These are phyloP conservation scores for Calycopis cecrops DNA, from an alignment of 1,140 invertebrate species.

Conservation along the genomic window DNA sequence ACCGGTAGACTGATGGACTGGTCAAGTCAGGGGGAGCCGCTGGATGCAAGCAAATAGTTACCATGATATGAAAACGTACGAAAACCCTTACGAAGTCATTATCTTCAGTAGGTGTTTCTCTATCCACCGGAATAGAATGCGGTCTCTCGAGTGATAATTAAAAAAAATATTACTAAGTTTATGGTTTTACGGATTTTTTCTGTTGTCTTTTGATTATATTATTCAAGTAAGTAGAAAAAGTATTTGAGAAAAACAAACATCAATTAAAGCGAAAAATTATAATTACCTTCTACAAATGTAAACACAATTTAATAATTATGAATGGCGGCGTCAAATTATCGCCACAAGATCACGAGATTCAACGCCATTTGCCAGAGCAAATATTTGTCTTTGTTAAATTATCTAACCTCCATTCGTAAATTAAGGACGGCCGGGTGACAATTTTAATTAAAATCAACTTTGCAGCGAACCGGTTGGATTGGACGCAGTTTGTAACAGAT, in stretches of 20 bases:
- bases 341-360: conserved; percentile 1
- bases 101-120: too few relatives aligned
- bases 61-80: too few relatives aligned
- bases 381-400: conserved; percentile 12
- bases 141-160: too few relatives aligned
- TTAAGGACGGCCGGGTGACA: conserved; percentile 8
- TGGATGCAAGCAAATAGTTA: too few relatives aligned
- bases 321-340: neutral
- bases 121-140: too few relatives aligned
- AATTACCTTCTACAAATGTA: neutral
- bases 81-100: too few relatives aligned
- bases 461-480: conserved; percentile 17
- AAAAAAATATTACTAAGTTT: too few relatives aligned
- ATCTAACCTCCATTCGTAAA: conserved; percentile 12
- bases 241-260: neutral
- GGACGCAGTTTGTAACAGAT: conserved; percentile 21
- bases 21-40: too few relatives aligned
- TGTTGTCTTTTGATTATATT: neutral
- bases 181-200: too few relatives aligned
- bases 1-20: too few relatives aligned
- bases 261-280: neutral
- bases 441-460: conserved; percentile 25
- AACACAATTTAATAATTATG: conserved; percentile 8
- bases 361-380: conserved; percentile 12
- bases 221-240: neutral